A percentile compares a stretch with the other conserved stretches of the same genome.
These are phyloP conservation scores for Lophius piscatorius DNA, from an alignment of 2,113 vertebrate species.

Conservation along the genomic window DNA sequence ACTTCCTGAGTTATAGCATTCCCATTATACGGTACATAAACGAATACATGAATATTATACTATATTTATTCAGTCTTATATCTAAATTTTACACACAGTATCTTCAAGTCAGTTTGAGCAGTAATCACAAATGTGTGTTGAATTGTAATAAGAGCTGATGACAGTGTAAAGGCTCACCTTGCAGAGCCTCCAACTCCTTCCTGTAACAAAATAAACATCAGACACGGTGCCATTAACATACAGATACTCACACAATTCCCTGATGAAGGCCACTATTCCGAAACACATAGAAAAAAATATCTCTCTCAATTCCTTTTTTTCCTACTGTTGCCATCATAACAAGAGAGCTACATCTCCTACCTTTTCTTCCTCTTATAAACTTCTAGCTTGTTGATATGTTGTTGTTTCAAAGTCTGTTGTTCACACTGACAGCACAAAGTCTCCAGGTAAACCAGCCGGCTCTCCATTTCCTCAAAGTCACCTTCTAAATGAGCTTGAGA, in stretches of 20 bases:
- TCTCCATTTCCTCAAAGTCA: conserved; percentile 93
- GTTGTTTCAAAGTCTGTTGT: conserved; percentile 84
- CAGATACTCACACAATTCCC: too few relatives aligned
- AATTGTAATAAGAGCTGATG: not conserved
- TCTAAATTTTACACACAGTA: too few relatives aligned
- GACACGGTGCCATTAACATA: not conserved
- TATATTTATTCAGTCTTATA: too few relatives aligned
- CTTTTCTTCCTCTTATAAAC: conserved; percentile 91
- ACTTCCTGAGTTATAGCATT: too few relatives aligned
- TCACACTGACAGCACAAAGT: conserved; percentile 91
- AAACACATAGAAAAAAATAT: too few relatives aligned
- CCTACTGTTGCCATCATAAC: too few relatives aligned
- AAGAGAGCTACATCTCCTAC: conserved; percentile 58
- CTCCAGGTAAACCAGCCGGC: conserved; percentile 86
- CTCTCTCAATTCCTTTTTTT: too few relatives aligned
- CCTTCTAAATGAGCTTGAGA: conserved; percentile 87
- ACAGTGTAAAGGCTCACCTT: conserved; percentile 83
- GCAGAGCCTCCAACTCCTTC: conserved; percentile 89
- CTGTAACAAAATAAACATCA: conserved; percentile 75
- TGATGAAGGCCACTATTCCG: too few relatives aligned
- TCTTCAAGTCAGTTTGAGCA: not conserved
- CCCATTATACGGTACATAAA: too few relatives aligned
- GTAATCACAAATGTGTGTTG: not conserved
- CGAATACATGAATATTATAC: too few relatives aligned
- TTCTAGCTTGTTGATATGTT: conserved; percentile 86